Evolutionary conservation across 2,113 vertebrate genomes (phyloP), one percentile per base, ranked within the genome.

Genomic region (Strix uralensis): DNA sequence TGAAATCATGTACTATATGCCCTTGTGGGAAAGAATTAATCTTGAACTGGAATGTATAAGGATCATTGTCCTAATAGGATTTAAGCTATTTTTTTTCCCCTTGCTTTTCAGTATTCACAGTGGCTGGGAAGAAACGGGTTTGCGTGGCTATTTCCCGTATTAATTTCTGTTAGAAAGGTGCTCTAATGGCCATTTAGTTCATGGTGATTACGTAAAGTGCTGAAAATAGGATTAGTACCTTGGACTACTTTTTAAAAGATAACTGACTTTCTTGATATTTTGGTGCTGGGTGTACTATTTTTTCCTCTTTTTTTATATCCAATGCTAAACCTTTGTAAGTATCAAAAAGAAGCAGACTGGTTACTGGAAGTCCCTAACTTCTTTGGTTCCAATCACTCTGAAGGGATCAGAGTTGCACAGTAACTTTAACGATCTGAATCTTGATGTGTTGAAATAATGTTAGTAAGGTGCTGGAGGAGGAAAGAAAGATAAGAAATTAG

Each of bases 11-110:
- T 58, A 77, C 59, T 51, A 23, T 73, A 77, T 70, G 51, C 27
- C 61, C 47, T 88, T 93, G 94, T 96, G 94, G 81, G 94, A 94
- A 97, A 95, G 78, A 94, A 93, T 83, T 95, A 96, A 88, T 96
- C 86, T 93, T 63, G 78, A 46, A 74, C 70, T 91, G 88, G 91
- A 97, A 95, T 89, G 94, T 78, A 63, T 86, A 55, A 44, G 46
- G 62, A 94, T 84, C 78, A 21, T 94, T 87, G 80, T 96, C 57
- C 72, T 93, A 94, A 96, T 86, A 92, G 94, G 93, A 96, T 92
- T 96, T 87, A 93, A 80, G 22, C 14, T 47, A 10, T 73, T 91
- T 92, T 74, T 78, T 78, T 81, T 13, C 9, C 38, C 25, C 36
- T 93, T 96, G 67, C 59, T 83, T 91, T 95, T 96, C 84, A 88